Evolutionary conservation across 2,797 vertebrate genomes (phyloP).

Genomic region (Sebastiscus albofasciatus): DNA sequence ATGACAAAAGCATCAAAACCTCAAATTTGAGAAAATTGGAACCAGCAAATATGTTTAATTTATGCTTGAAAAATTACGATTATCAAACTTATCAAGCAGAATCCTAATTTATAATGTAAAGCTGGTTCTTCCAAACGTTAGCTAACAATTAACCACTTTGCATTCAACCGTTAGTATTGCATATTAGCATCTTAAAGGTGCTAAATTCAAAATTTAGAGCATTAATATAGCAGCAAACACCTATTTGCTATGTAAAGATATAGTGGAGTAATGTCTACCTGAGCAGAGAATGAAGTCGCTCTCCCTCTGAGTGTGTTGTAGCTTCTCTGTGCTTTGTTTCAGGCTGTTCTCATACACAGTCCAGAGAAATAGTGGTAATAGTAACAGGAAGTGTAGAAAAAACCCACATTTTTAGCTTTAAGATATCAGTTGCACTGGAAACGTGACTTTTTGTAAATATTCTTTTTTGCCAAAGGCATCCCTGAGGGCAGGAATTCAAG

Average conservation of each 20-base stretch:
- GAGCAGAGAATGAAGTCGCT: not conserved
- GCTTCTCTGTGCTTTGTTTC: too few relatives aligned
- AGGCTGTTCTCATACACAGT: not conserved
- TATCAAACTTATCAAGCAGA: not conserved
- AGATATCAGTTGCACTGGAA: conserved; percentile 4
- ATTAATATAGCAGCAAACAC: not conserved
- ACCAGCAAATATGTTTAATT: not conserved
- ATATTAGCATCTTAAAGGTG: not conserved
- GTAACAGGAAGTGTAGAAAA: not conserved
- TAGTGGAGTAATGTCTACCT: not conserved
- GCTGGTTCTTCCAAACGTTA: not conserved
- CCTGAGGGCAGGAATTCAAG: conserved; percentile 33
- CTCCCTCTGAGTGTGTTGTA: not conserved
- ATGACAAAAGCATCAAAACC: conserved; percentile 6
- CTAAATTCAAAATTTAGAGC: not conserved
- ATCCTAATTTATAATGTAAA: not conserved
- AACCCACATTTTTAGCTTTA: not conserved
- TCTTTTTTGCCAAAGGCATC: conserved; percentile 24
- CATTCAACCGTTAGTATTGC: not conserved
- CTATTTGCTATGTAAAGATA: not conserved
- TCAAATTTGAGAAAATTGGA: not conserved
- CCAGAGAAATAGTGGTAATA: not conserved
- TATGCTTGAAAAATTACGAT: not conserved
- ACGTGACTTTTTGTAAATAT: conserved; percentile 33
- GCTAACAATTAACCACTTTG: not conserved